A percentile compares a stretch with the other conserved stretches of the same genome.
phyloP scores from a whole-genome alignment of 2,888 invertebrate genomes.

The Plusia festucae region DNA sequence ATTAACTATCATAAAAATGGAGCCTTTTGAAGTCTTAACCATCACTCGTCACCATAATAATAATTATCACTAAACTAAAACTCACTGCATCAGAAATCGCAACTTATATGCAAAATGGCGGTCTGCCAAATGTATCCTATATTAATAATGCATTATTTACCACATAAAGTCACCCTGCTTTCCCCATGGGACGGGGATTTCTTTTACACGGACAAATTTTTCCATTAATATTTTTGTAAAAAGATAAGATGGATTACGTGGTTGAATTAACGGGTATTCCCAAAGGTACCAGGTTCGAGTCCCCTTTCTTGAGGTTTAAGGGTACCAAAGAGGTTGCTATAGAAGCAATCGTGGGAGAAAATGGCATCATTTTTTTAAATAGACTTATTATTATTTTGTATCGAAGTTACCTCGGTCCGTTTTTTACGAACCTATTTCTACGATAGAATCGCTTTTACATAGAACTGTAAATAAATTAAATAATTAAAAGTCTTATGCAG shows the following conservation, averaged over 20 bases:
- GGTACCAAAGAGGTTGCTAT: constrained; percentile 34
- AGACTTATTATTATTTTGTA: too few relatives aligned
- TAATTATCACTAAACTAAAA: constrained; percentile 25
- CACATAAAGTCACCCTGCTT: constrained; percentile 52
- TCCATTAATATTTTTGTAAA: constrained; percentile 82
- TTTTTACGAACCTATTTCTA: too few relatives aligned
- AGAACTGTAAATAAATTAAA: too few relatives aligned
- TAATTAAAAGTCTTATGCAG: too few relatives aligned
- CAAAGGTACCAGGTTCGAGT: constrained; percentile 73
- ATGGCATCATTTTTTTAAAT: constrained; percentile 28
- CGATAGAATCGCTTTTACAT: too few relatives aligned
- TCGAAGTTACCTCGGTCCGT: too few relatives aligned
- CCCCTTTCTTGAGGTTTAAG: constrained; percentile 60
- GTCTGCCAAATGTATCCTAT: constrained; percentile 31
- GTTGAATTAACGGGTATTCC: constrained; percentile 80
- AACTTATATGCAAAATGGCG: constrained; percentile 47
- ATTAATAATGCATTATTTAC: constrained; percentile 52
- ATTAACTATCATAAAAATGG: too few relatives aligned
- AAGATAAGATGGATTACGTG: constrained; percentile 88
- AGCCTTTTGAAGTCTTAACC: too few relatives aligned
- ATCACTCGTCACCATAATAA: neutral
- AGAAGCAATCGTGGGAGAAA: constrained; percentile 16
- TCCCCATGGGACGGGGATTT: constrained; percentile 75
- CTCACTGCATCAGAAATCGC: constrained; percentile 38
- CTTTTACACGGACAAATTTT: constrained; percentile 79